A percentile compares a stretch with the other conserved stretches of the same genome.
These are phyloP conservation scores for Serinus canaria DNA, from an alignment of 2,113 vertebrate genomes.

Conservation along the genomic window DNA sequence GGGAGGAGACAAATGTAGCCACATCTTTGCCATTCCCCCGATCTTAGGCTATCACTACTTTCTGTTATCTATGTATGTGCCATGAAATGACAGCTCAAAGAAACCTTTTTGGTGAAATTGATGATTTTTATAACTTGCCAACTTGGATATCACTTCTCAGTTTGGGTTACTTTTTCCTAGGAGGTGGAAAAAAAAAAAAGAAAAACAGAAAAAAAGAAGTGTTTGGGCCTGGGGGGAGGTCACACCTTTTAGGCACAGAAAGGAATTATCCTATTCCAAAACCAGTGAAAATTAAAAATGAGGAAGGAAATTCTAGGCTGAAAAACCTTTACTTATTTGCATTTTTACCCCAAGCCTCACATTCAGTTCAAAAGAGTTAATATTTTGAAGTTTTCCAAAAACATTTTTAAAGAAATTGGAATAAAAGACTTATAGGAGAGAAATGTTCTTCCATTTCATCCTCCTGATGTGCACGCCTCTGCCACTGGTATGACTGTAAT, in stretches of 20 bases:
- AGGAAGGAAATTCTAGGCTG: neutral
- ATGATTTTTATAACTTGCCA: neutral
- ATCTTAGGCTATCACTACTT: neutral
- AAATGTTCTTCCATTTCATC: neutral
- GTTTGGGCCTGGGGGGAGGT: neutral
- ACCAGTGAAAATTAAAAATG: neutral
- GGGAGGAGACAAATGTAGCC: neutral
- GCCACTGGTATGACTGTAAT: neutral
- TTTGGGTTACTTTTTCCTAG: neutral
- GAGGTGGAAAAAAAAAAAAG: neutral
- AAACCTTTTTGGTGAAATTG: neutral
- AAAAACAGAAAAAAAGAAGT: neutral
- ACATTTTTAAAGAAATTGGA: neutral
- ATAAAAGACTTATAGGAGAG: neutral
- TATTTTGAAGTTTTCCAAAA: neutral
- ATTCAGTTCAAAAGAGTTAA: neutral
- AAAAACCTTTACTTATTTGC: neutral
- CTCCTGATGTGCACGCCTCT: neutral
- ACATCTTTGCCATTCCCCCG: neutral
- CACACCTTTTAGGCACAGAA: neutral
- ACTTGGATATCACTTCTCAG: neutral
- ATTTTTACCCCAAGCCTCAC: neutral
- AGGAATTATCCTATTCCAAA: neutral
- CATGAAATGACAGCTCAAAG: neutral
- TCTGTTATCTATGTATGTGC: neutral